phyloP scores from a whole-genome alignment of 2,113 vertebrate genomes.

The Mobula birostris region DNA sequence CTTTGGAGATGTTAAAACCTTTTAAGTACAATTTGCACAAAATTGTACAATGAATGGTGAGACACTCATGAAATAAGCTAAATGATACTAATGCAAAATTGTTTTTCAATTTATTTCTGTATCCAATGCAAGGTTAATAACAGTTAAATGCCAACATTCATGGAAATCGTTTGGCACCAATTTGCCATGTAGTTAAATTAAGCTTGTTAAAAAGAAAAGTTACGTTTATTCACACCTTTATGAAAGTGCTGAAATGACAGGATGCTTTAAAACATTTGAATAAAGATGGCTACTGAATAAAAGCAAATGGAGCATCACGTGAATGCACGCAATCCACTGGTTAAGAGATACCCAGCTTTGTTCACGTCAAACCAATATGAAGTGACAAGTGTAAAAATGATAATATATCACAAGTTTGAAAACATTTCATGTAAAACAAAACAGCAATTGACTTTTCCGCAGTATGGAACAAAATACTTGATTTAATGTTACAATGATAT shows the following conservation, averaged over 20 bases:
- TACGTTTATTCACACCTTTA: conserved; percentile 1
- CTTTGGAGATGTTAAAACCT: background rate
- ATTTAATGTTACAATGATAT: background rate
- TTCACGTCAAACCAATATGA: background rate
- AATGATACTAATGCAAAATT: background rate
- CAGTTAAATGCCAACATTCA: background rate
- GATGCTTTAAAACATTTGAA: background rate
- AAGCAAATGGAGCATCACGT: background rate
- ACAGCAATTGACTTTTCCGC: background rate
- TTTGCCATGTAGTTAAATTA: background rate
- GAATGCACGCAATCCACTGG: background rate
- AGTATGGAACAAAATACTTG: background rate
- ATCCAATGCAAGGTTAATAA: background rate
- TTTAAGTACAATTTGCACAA: background rate
- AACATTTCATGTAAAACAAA: background rate
- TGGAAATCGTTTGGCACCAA: background rate
- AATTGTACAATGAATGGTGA: background rate
- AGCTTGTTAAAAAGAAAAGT: background rate
- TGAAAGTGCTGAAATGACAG: background rate
- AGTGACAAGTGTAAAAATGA: background rate
- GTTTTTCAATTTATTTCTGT: background rate
- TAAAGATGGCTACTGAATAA: background rate
- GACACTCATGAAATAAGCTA: background rate
- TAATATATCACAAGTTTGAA: background rate
- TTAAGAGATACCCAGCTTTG: background rate